Base-by-base conservation (phyloP, 2,113 vertebrate genomes). In the Asarcornis scutulata region DNA sequence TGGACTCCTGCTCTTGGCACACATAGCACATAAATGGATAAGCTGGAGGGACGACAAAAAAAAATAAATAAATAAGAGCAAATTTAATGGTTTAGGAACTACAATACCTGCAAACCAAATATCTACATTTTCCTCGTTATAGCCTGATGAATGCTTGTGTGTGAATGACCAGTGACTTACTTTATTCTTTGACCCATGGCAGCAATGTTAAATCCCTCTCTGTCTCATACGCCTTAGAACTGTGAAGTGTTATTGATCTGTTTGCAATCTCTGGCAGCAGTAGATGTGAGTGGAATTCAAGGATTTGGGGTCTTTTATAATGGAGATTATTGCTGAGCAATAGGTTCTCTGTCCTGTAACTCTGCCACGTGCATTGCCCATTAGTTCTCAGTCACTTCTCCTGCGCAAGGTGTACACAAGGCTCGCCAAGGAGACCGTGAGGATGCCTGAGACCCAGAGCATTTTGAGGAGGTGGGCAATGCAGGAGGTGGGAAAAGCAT, bases 1-100 rank as follows among this genome's bases (percentile, higher is more conserved):
- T 96, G 83, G 95, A 94, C 80, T 93, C 92, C 59, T 95, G 76
- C 4, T 94, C 88, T 62, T 94, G 90, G 88, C 96, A 97, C 40
- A 87, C 85, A 2, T 96, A 97, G 86, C 96, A 97, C 77, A 97
- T 88, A 52, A 96, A 60, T 7, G 95, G 62, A 52, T 86, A 86
- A 86, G 22, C 95, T 97, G 23, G 6, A 13, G 2, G 17, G 1
- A 0, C 0, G 3, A 25, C 9, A 38, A 22, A 77, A 69, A 60
- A 88, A 0, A 1, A 5, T 17, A 9, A 38, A 21, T 20, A 9
- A 46, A 25, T 17, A 77, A 62, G 58, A 91, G 20, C 21, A 72
- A 11, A 31, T 78, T 42, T 34, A 9, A 36, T 13, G 42, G 80
- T 40, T 94, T 94, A 66, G 44, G 79, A 79, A 21, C 4, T 42